Evolutionary conservation across 1,140 invertebrate genomes (phyloP).

Genomic region (Physella acuta): DNA sequence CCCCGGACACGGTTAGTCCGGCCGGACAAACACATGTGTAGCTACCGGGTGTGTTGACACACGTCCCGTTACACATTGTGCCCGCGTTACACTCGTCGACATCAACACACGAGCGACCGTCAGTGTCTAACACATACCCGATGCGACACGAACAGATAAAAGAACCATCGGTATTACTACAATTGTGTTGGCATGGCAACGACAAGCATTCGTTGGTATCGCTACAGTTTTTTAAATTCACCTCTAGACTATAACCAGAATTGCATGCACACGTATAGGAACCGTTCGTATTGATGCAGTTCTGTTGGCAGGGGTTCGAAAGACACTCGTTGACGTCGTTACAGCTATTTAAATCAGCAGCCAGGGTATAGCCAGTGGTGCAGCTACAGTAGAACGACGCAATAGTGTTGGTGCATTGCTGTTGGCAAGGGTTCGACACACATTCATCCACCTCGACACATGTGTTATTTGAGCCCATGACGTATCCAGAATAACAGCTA

Average conservation of each 20-base stretch:
- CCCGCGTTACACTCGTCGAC: neutral
- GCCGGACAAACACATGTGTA: neutral
- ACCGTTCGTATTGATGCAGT: too few relatives aligned
- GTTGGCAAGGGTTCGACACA: neutral
- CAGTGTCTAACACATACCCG: neutral
- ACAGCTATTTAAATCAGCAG: too few relatives aligned
- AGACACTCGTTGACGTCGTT: too few relatives aligned
- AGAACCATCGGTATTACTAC: conserved; percentile 31
- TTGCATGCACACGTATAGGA: too few relatives aligned
- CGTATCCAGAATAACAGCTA: neutral
- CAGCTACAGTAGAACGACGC: neutral
- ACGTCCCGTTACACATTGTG: too few relatives aligned
- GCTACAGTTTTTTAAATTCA: too few relatives aligned
- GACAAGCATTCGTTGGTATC: conserved; percentile 29
- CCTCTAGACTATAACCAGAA: too few relatives aligned
- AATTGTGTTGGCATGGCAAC: conserved; percentile 60
- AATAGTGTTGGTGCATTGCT: neutral
- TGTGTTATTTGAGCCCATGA: too few relatives aligned
- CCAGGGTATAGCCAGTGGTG: neutral
- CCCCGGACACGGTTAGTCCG: too few relatives aligned
- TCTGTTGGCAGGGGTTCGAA: too few relatives aligned
- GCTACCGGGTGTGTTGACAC: neutral
- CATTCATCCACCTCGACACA: neutral
- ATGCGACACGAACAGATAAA: neutral
- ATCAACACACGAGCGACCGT: neutral